Evolutionary conservation across 2,797 vertebrate genomes (phyloP).

Genomic region (Gallinago nigripennis): DNA sequence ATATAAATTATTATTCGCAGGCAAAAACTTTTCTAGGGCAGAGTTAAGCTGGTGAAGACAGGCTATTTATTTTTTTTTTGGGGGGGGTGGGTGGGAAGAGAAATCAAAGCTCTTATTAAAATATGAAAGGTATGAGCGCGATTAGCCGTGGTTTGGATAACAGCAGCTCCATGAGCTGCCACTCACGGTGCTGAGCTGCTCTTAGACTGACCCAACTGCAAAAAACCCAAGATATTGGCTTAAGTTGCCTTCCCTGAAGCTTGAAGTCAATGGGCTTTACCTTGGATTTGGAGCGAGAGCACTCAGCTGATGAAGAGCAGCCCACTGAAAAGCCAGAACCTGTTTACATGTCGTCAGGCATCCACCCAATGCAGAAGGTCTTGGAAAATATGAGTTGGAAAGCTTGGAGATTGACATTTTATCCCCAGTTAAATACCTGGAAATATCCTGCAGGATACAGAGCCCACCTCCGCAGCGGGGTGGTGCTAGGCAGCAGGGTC

Average conservation of each 20-base stretch:
- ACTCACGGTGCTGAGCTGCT: too few species aligned
- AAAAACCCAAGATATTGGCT: not conserved
- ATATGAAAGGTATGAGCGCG: not conserved
- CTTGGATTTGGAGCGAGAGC: not conserved
- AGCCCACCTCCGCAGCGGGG: too few species aligned
- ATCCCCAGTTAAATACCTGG: not conserved
- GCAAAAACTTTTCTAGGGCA: conserved; percentile 24
- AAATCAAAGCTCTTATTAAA: not conserved
- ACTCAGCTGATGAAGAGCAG: not conserved
- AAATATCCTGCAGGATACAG: not conserved
- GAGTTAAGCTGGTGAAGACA: not conserved
- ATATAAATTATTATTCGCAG: not conserved
- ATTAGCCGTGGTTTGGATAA: not conserved
- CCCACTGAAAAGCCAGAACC: not conserved
- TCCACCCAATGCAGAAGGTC: not conserved
- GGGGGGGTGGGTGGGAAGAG: not conserved
- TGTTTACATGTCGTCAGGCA: not conserved
- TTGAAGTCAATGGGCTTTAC: not conserved
- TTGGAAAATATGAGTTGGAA: not conserved
- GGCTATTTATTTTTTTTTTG: not conserved
- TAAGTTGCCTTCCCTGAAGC: not conserved
- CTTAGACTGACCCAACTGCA: not conserved
- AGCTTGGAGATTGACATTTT: not conserved
- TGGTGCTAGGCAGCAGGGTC: not conserved
- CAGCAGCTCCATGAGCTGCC: not conserved